Conservation (phyloP, 2,888 invertebrate genomes). For the Linnaemya tessellans region DNA sequence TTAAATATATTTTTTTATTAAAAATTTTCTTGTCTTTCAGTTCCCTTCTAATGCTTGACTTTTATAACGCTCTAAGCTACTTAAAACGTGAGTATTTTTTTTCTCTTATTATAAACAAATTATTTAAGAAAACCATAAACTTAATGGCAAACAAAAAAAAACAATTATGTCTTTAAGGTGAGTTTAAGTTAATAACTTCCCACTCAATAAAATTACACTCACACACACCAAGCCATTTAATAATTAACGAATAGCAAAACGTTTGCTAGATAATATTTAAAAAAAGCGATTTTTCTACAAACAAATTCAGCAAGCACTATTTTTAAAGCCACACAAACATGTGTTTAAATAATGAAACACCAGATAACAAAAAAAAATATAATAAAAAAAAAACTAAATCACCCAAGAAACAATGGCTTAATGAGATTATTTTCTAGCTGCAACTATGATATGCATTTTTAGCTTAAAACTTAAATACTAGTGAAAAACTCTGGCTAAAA, state of each 20-base stretch:
- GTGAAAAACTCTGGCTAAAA: not conserved
- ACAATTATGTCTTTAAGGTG: constrained; percentile 64
- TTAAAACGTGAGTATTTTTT: constrained; percentile 36
- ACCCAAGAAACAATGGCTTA: constrained; percentile 33
- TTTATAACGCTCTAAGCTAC: constrained; percentile 1
- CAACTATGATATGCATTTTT: constrained; percentile 10
- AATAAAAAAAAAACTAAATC: not conserved
- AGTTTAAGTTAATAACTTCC: constrained; percentile 68
- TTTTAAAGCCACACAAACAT: no score
- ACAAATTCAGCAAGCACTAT: not conserved
- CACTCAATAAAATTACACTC: constrained; percentile 63
- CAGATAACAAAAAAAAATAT: not conserved
- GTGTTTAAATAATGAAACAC: constrained; percentile 25
- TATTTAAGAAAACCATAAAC: constrained; percentile 34
- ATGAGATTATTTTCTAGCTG: constrained; percentile 27
- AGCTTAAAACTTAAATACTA: not conserved
- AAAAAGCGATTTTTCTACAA: constrained; percentile 28
- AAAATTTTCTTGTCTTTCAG: not conserved
- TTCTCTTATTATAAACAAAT: not conserved
- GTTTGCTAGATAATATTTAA: constrained; percentile 24
- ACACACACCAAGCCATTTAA: constrained; percentile 1
- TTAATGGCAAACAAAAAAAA: constrained; percentile 56
- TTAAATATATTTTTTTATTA: not conserved
- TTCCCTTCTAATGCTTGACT: not conserved
- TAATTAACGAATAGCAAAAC: constrained; percentile 40